Base-by-base conservation (phyloP, 2,797 vertebrate species). In the Lerista edwardsae region DNA sequence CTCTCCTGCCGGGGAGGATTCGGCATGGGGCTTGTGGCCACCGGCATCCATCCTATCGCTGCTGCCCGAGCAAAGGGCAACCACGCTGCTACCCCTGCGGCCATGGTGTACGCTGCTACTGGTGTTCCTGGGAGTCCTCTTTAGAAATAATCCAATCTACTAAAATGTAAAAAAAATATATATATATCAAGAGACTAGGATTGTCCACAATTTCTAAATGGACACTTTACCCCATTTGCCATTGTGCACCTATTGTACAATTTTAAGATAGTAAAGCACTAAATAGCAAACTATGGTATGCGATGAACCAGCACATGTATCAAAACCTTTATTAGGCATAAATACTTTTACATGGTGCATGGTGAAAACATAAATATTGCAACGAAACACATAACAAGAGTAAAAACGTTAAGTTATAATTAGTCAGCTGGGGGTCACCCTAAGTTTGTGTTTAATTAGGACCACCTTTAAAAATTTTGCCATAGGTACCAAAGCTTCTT, bases 11-110 rank as follows among this genome's bases (percentile, higher is more conserved):
- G 97, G 0, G 97, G 97, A 74, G 95, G 97, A 67, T 94, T 93
- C 62, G 98, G 98, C 98, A 99, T 98, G 14, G 98, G 97, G 83
- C 96, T 95, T 29, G 96, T 95, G 83, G 98, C 98, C 93, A 99
- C 97, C 67, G 98, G 98, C 98, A 99, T 98, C 98, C 98, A 99
- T 85, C 98, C 98, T 90, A 99, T 97, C 72, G 98, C 98, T 1
- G 98, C 98, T 5, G 98, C 98, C 88, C 98, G 97, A 51, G 98
- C 98, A 83, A 99, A 98, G 71, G 98, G 98, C 89, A 99, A 95
- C 98, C 98, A 99, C 0, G 98, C 97, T 78, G 98, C 97, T 31
- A 98, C 98, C 73, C 98, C 98, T 1, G 97, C 98, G 2, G 98
- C 98, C 98, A 99, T 99, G 93, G 57, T 84, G 95, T 94, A 88